Conservation (phyloP, 2,113 vertebrate species). For the Malurus melanocephalus region DNA sequence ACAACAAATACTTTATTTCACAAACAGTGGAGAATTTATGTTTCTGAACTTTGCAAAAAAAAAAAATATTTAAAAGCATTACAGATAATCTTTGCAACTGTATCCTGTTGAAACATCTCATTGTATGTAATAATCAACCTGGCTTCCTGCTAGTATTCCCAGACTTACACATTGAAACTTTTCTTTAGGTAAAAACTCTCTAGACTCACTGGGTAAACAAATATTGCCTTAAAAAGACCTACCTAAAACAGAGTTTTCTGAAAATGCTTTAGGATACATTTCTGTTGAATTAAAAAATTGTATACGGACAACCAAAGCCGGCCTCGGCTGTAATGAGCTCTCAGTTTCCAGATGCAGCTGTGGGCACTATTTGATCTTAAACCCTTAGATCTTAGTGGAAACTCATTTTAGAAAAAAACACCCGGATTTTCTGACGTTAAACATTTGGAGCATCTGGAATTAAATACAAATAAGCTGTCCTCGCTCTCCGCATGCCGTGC, state of each 20-base stretch:
- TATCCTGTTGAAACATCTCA: constrained; percentile 42
- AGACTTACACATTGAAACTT: constrained; percentile 62
- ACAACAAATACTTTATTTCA: constrained; percentile 66
- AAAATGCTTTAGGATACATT: constrained; percentile 53
- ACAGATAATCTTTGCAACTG: constrained; percentile 54
- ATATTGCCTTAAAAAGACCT: constrained; percentile 46
- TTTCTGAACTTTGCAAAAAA: constrained; percentile 61
- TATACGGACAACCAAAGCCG: constrained; percentile 34
- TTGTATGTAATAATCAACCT: constrained; percentile 46
- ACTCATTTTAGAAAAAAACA: constrained; percentile 63
- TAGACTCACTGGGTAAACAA: constrained; percentile 49
- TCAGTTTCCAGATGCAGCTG: constrained; percentile 57
- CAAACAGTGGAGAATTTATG: constrained; percentile 57
- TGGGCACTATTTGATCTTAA: constrained; percentile 49
- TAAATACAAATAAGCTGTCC: constrained; percentile 49
- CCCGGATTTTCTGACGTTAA: constrained; percentile 46
- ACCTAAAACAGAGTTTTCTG: constrained; percentile 43
- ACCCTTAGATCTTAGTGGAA: constrained; percentile 59
- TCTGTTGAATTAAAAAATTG: constrained; percentile 68
- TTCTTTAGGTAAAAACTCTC: constrained; percentile 51
- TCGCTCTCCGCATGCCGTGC: constrained; percentile 48
- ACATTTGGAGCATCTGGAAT: constrained; percentile 44
- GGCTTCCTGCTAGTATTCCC: constrained; percentile 50
- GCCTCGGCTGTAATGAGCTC: constrained; percentile 59
- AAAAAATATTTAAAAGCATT: constrained; percentile 60